These are phyloP conservation scores for Hippolais icterina DNA, from an alignment of 2,113 vertebrate species.

Conservation along the genomic window DNA sequence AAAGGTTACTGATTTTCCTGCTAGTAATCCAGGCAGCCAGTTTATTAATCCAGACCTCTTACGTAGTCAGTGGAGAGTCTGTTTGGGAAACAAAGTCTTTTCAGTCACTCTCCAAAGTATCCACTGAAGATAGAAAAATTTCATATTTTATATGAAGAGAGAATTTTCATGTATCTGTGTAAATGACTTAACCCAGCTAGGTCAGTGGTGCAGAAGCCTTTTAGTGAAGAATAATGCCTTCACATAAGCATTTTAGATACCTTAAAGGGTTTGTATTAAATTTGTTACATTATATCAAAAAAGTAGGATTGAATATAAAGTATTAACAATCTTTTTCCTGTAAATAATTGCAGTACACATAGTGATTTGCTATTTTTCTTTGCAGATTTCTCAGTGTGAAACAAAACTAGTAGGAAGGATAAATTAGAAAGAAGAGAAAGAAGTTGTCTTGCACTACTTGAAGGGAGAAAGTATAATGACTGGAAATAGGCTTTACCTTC, in stretches of 20 bases:
- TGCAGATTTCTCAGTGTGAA: not conserved
- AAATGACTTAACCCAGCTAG: not conserved
- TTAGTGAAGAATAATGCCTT: not conserved
- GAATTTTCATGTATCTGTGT: not conserved
- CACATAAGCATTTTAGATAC: not conserved
- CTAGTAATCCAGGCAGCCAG: not conserved
- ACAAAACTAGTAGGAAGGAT: not conserved
- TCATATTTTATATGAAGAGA: not conserved
- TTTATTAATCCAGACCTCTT: not conserved
- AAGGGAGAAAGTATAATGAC: not conserved
- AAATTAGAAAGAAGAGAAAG: not conserved
- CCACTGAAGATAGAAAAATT: not conserved
- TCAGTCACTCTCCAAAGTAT: not conserved
- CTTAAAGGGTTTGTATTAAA: rapidly evolving
- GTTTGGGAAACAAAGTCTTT: not conserved
- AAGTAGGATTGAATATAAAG: not conserved
- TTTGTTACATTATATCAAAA: not conserved
- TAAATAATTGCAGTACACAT: not conserved
- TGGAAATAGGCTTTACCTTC: not conserved
- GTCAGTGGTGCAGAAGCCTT: not conserved
- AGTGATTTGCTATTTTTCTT: not conserved
- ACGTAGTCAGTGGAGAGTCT: not conserved
- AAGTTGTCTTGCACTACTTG: not conserved
- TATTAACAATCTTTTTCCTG: not conserved
- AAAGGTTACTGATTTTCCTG: not conserved